These are phyloP conservation scores for Griposia aprilina DNA, from an alignment of 2,888 invertebrate genomes.

Conservation along the genomic window DNA sequence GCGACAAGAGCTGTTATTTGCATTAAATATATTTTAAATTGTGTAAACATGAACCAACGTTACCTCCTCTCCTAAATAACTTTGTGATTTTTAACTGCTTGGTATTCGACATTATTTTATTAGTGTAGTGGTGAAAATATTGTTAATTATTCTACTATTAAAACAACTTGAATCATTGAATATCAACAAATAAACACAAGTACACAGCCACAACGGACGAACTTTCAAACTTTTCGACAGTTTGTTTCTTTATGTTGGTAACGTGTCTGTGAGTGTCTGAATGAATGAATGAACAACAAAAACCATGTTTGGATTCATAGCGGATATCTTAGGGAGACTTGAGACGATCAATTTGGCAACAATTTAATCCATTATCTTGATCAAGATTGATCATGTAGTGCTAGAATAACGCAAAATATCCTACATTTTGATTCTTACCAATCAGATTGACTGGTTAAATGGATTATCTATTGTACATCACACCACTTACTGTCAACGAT, in stretches of 20 bases:
- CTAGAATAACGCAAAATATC: background rate
- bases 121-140: background rate
- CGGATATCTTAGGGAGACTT: background rate
- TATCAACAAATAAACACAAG: background rate
- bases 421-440: background rate
- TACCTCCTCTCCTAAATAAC: slow-evolving; percentile 79
- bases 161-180: background rate
- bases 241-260: slow-evolving; percentile 22
- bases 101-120: slow-evolving; percentile 70
- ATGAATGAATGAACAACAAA: background rate
- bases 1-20: background rate
- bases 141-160: background rate
- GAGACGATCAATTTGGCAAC: background rate
- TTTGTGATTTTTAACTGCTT: slow-evolving; percentile 83
- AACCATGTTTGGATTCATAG: background rate
- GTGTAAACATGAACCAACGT: background rate
- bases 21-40: background rate
- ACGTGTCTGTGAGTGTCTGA: background rate
- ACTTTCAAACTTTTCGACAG: slow-evolving; percentile 34
- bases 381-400: too few species aligned
- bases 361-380: background rate
- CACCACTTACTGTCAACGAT: background rate
- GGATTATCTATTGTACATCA: background rate
- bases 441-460: background rate
- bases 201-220: slow-evolving; percentile 12